Evolutionary conservation across 2,888 invertebrate species (phyloP).

Genomic region (Eupithecia inturbata): DNA sequence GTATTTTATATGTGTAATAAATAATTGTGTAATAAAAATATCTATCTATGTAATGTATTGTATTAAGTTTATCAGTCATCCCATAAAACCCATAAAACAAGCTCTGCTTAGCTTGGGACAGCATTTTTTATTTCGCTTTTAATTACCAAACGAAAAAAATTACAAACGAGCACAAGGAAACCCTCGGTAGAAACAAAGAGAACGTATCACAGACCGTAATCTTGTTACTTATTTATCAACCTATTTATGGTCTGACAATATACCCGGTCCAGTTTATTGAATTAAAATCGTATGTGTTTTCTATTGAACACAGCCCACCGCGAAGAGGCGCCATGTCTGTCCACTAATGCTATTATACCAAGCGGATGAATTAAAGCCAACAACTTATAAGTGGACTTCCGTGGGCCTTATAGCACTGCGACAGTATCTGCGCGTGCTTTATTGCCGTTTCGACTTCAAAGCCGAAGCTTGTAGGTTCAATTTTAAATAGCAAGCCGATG

Average conservation of each 20-base stretch:
- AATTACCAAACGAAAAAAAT: not conserved
- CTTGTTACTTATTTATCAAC: slow-evolving; percentile 26
- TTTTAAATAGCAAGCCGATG: not conserved
- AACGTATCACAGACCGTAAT: slow-evolving; percentile 33
- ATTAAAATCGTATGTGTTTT: slow-evolving; percentile 35
- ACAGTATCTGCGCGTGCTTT: slow-evolving; percentile 8
- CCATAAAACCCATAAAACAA: no score
- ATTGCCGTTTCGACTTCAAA: slow-evolving; percentile 2
- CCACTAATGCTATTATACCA: slow-evolving; percentile 50
- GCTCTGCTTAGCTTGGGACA: no score
- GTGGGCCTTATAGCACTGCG: slow-evolving; percentile 11
- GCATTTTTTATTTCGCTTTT: not conserved
- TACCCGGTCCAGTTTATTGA: slow-evolving; percentile 29
- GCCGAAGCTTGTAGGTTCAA: not conserved
- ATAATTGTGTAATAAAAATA: no score
- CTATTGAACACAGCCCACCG: slow-evolving; percentile 34
- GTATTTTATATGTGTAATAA: no score
- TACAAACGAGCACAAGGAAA: not conserved
- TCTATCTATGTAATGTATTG: no score
- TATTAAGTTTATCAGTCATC: no score
- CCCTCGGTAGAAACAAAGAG: slow-evolving; percentile 18
- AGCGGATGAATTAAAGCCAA: slow-evolving; percentile 48
- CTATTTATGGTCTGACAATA: slow-evolving; percentile 32
- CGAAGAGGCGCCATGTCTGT: slow-evolving; percentile 49
- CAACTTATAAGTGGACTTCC: slow-evolving; percentile 27